A percentile compares a stretch with the other conserved stretches of the same genome.
Evolutionary conservation across 2,888 invertebrate species (phyloP).

Genomic region (Aspidiotus rigidus): DNA sequence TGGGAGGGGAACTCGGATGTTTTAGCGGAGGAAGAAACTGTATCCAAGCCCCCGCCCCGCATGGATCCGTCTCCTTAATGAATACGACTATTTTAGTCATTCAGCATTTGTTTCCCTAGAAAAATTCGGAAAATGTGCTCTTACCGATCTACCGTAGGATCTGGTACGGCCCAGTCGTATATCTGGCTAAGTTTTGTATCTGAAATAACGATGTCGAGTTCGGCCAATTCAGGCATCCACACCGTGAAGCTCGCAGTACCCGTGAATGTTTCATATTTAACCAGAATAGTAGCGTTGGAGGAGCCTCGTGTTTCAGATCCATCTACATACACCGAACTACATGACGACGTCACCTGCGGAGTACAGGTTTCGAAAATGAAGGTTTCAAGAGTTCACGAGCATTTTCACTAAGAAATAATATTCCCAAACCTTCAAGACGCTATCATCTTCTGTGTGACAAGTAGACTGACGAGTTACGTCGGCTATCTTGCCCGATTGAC

Average conservation of each 20-base stretch:
- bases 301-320: constrained; percentile 91
- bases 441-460: constrained; percentile 90
- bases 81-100: too few relatives aligned
- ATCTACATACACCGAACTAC: constrained; percentile 92
- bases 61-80: too few relatives aligned
- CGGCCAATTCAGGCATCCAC: constrained; percentile 92
- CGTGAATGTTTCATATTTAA: constrained; percentile 83
- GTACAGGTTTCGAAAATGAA: too few relatives aligned
- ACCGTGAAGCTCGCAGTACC: constrained; percentile 83
- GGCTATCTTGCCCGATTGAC: constrained; percentile 85
- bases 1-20: too few relatives aligned
- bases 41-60: too few relatives aligned
- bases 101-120: too few relatives aligned
- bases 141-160: background rate
- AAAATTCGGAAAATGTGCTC: too few relatives aligned
- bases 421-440: constrained; percentile 78
- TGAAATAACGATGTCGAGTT: constrained; percentile 73
- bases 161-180: constrained; percentile 84
- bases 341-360: constrained; percentile 81
- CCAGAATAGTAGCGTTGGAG: constrained; percentile 85
- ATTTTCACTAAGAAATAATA: background rate
- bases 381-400: background rate
- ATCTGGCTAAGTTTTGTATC: constrained; percentile 86
- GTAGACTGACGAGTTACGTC: constrained; percentile 91
- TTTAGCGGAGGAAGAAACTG: too few relatives aligned